Evolutionary conservation across 2,888 invertebrate species (phyloP).

Genomic region (Hydriomena furcata): DNA sequence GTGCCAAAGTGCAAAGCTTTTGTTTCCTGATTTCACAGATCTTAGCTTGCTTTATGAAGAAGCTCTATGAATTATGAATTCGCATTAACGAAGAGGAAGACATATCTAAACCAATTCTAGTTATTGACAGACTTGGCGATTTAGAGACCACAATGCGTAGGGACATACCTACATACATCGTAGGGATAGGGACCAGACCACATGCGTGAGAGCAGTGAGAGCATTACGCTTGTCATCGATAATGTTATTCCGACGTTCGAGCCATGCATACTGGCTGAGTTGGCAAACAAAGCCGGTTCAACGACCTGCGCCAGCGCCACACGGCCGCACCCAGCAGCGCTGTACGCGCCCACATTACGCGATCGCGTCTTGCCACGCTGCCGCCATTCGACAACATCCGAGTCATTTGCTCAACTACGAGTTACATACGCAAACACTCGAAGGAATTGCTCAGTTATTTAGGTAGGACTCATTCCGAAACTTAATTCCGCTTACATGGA

Average conservation of each 20-base stretch:
- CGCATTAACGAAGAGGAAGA: too few relatives aligned
- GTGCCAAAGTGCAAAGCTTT: constrained; percentile 45
- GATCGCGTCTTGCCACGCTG: constrained; percentile 32
- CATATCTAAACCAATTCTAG: too few relatives aligned
- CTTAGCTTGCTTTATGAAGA: too few relatives aligned
- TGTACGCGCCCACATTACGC: constrained; percentile 50
- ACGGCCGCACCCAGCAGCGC: constrained; percentile 71
- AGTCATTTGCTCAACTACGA: constrained; percentile 3
- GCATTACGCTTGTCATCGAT: constrained; percentile 59
- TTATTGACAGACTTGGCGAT: neutral
- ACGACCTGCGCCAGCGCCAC: constrained; percentile 56
- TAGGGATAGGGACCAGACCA: too few relatives aligned
- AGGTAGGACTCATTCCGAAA: constrained; percentile 2
- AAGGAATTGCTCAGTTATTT: neutral
- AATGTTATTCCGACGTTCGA: constrained; percentile 64
- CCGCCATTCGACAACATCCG: constrained; percentile 15
- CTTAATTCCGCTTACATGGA: constrained; percentile 1
- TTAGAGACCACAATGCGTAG: too few relatives aligned
- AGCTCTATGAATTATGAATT: too few relatives aligned
- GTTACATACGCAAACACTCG: neutral
- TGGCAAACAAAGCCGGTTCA: constrained; percentile 83
- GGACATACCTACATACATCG: too few relatives aligned
- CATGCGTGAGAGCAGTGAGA: too few relatives aligned
- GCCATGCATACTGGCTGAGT: constrained; percentile 76
- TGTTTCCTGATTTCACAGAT: too few relatives aligned